A percentile compares a stretch with the other conserved stretches of the same genome.
phyloP scores from a whole-genome alignment of 2,888 invertebrate species.

The Lysandra coridon region DNA sequence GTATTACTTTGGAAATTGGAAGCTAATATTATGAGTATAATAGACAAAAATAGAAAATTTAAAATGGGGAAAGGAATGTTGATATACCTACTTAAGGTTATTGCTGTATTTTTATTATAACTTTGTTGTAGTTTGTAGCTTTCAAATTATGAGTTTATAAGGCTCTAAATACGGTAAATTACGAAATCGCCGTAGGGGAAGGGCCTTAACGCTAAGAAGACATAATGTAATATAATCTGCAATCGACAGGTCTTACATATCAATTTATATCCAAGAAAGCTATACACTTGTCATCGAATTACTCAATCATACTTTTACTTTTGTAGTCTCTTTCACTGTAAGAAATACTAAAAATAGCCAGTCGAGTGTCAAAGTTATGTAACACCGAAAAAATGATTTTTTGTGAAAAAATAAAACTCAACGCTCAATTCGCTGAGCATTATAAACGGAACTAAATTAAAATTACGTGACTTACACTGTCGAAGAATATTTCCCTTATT shows the following conservation, averaged over 20 bases:
- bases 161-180: no score
- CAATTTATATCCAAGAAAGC: background rate
- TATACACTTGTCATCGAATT: constrained; percentile 17
- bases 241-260: background rate
- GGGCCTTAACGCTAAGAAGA: no score
- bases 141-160: no score
- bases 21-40: no score
- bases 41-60: no score
- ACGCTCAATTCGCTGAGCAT: background rate
- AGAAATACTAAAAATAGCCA: background rate
- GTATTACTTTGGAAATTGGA: no score
- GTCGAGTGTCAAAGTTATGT: constrained; percentile 6
- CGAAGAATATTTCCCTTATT: background rate
- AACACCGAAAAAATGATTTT: background rate
- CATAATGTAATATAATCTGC: background rate
- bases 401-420: background rate
- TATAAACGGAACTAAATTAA: background rate
- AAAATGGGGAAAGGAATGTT: no score
- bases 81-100: no score
- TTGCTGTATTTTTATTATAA: no score
- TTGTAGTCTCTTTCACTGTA: constrained; percentile 10
- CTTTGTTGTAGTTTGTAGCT: no score
- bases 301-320: constrained; percentile 23
- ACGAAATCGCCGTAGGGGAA: no score
- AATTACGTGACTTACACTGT: background rate